phyloP scores from a whole-genome alignment of 2,888 invertebrate genomes.

The Onthophagus sagittarius region DNA sequence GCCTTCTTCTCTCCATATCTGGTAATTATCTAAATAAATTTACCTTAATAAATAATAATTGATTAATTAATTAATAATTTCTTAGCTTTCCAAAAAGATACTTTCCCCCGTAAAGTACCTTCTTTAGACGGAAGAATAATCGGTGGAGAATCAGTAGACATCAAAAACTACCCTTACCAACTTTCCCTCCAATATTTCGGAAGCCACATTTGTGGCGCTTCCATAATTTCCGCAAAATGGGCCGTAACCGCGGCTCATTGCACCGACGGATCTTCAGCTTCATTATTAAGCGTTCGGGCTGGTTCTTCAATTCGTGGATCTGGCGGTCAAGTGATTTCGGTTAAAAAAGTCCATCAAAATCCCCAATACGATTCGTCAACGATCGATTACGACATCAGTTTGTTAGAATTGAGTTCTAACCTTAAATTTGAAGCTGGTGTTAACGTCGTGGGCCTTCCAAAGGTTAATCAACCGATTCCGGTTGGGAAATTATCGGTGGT shows the following conservation, averaged over 20 bases:
- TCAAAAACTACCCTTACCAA: conserved; percentile 32
- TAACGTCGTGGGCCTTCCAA: conserved; percentile 16
- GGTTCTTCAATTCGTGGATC: conserved; percentile 16
- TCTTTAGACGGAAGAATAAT: conserved; percentile 27
- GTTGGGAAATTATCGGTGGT: conserved; percentile 16
- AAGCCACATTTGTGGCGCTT: conserved; percentile 33
- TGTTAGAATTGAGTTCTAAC: conserved; percentile 35
- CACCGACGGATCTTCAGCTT: conserved; percentile 12
- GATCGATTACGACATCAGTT: conserved; percentile 39
- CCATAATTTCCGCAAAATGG: conserved; percentile 26
- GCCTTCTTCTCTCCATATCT: neutral
- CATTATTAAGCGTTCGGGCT: conserved; percentile 16
- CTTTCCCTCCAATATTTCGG: conserved; percentile 28
- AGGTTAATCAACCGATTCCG: neutral
- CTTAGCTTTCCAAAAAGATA: too few relatives aligned
- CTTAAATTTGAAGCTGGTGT: conserved; percentile 14
- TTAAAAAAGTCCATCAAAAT: conserved; percentile 30
- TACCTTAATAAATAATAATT: too few relatives aligned
- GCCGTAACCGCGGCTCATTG: conserved; percentile 36
- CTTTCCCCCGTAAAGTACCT: neutral
- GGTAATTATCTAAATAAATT: neutral
- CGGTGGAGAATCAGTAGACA: conserved; percentile 29
- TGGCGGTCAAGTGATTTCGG: conserved; percentile 23
- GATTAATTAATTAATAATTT: too few relatives aligned
- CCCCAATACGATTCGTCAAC: conserved; percentile 29